Conservation (phyloP, 2,888 invertebrate genomes). For the Cetonia aurata region DNA sequence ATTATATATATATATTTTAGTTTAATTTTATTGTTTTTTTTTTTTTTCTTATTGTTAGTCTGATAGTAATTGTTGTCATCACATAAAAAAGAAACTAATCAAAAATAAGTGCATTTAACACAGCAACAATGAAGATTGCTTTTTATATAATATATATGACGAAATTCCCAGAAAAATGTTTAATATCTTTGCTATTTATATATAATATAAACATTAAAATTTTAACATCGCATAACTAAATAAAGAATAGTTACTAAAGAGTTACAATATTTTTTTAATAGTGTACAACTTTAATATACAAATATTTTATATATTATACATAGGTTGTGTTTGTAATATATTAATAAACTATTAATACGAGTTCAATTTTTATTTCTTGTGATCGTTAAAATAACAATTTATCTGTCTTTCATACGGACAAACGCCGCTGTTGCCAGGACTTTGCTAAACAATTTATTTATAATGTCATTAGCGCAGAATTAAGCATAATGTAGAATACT, state of each 20-base stretch:
- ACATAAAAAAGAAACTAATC: too few relatives aligned
- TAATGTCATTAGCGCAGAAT: too few relatives aligned
- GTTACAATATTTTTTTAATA: conserved; percentile 46
- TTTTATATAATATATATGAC: too few relatives aligned
- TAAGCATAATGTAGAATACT: too few relatives aligned
- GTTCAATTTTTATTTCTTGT: conserved; percentile 4
- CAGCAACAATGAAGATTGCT: too few relatives aligned
- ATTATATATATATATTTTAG: conserved; percentile 19
- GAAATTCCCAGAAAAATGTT: not conserved
- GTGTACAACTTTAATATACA: conserved; percentile 36
- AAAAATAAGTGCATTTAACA: too few relatives aligned
- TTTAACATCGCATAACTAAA: not conserved
- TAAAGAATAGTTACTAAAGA: not conserved
- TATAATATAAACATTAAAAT: not conserved
- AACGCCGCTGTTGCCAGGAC: too few relatives aligned
- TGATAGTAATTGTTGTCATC: too few relatives aligned
- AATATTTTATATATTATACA: conserved; percentile 44
- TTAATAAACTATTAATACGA: conserved; percentile 44
- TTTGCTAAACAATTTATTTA: too few relatives aligned
- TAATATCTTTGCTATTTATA: not conserved
- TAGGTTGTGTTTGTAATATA: conserved; percentile 47
- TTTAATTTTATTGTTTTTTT: conserved; percentile 9
- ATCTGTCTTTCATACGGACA: too few relatives aligned
- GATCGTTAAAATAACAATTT: too few relatives aligned
- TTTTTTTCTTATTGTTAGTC: not conserved